A percentile compares a stretch with the other conserved stretches of the same genome.
These are phyloP conservation scores for Falco punctatus DNA, from an alignment of 2,113 vertebrate species.

Conservation along the genomic window DNA sequence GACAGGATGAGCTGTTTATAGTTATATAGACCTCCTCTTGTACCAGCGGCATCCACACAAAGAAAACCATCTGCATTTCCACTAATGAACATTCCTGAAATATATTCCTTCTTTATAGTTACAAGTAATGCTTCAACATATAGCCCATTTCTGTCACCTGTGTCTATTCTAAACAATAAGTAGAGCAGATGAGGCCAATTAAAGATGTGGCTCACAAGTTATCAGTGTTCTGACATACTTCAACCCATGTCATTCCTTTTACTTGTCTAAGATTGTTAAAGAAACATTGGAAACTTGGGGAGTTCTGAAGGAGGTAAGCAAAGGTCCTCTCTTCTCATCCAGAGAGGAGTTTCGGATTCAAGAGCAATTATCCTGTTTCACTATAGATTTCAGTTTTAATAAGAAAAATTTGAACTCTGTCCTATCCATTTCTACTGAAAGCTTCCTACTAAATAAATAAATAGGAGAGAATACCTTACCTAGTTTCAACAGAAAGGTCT, in stretches of 20 bases:
- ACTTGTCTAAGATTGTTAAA: background rate
- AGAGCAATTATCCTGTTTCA: background rate
- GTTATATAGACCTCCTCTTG: background rate
- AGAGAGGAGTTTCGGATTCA: background rate
- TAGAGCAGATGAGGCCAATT: background rate
- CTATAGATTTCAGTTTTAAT: background rate
- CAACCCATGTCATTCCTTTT: background rate
- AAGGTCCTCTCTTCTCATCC: background rate
- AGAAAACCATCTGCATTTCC: background rate
- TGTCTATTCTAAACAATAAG: background rate
- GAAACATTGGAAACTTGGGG: background rate
- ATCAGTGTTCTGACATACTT: background rate
- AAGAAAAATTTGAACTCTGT: background rate
- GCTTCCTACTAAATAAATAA: background rate
- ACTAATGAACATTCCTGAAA: background rate
- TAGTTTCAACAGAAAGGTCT: background rate
- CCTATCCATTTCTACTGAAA: background rate
- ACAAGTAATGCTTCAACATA: background rate
- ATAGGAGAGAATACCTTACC: background rate
- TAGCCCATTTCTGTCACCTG: background rate
- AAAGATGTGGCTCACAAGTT: background rate
- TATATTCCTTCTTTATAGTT: background rate
- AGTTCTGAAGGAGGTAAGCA: background rate
- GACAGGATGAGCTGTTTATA: background rate
- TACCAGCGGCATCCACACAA: fast-evolving